These are phyloP conservation scores for Hyperopisus bebe DNA, from an alignment of 2,113 vertebrate species.

Conservation along the genomic window DNA sequence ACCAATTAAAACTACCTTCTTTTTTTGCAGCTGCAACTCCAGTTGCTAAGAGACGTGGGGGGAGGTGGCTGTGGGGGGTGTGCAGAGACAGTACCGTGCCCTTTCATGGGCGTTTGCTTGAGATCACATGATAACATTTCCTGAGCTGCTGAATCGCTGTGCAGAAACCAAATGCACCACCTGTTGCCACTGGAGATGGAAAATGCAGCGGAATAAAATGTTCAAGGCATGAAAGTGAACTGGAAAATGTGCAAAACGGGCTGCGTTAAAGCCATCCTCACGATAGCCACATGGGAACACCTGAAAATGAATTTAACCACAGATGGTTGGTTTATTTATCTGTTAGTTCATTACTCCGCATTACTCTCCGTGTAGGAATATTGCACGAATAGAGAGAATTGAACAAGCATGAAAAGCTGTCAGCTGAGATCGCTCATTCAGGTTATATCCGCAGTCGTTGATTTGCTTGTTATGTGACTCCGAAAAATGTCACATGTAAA, in stretches of 20 bases:
- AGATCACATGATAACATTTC: not conserved
- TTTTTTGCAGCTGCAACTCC: not conserved
- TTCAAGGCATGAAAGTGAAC: not conserved
- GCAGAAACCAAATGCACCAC: not conserved
- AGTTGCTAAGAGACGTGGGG: slow-evolving; percentile 15
- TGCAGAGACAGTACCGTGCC: not conserved
- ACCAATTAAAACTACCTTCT: not conserved
- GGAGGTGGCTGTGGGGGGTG: not conserved
- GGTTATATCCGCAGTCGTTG: not conserved
- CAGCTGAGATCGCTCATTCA: not conserved
- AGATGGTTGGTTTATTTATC: not conserved
- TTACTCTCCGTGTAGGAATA: not conserved
- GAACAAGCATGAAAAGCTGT: not conserved
- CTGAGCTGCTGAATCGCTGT: not conserved
- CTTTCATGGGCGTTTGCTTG: not conserved
- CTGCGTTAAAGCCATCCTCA: not conserved
- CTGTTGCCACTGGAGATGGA: not conserved
- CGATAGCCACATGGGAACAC: not conserved
- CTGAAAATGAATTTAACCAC: not conserved
- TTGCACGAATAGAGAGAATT: not conserved
- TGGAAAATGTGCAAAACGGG: not conserved
- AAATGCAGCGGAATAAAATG: not conserved
- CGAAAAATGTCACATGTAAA: not conserved
- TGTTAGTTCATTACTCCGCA: not conserved
- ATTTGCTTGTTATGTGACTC: not conserved